These are phyloP conservation scores for Cuculus canorus DNA, from an alignment of 2,797 vertebrate species.

Conservation along the genomic window DNA sequence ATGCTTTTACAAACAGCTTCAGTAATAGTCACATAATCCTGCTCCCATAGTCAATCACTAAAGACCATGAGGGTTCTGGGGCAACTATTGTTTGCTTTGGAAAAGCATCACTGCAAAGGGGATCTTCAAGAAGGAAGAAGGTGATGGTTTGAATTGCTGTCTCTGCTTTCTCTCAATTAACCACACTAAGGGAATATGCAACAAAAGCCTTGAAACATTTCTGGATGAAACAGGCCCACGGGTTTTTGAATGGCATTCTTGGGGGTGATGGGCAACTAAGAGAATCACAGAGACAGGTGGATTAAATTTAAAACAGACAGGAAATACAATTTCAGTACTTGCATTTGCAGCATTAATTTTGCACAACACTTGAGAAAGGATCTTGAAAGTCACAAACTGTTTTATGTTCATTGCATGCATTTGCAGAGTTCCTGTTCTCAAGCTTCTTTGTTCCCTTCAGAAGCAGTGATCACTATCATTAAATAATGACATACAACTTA, in stretches of 20 bases:
- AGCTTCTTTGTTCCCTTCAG: neutral
- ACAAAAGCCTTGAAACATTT: neutral
- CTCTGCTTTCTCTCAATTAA: neutral
- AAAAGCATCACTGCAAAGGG: neutral
- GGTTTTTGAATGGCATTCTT: neutral
- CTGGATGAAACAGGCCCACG: neutral
- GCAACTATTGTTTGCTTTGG: neutral
- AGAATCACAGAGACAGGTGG: neutral
- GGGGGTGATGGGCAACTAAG: neutral
- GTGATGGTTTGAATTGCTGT: neutral
- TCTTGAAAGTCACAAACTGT: neutral
- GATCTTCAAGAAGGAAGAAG: neutral
- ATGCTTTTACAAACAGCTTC: neutral
- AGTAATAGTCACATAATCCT: neutral
- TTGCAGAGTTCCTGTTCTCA: neutral
- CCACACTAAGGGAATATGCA: neutral
- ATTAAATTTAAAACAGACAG: neutral
- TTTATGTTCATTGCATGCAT: neutral
- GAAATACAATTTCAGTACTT: neutral
- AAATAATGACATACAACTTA: neutral
- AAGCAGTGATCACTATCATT: neutral
- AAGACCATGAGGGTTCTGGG: rapidly evolving
- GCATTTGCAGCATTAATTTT: neutral
- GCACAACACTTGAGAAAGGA: neutral
- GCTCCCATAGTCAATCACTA: neutral